phyloP scores from a whole-genome alignment of 1,140 invertebrate species.

The Gerris buenoi region DNA sequence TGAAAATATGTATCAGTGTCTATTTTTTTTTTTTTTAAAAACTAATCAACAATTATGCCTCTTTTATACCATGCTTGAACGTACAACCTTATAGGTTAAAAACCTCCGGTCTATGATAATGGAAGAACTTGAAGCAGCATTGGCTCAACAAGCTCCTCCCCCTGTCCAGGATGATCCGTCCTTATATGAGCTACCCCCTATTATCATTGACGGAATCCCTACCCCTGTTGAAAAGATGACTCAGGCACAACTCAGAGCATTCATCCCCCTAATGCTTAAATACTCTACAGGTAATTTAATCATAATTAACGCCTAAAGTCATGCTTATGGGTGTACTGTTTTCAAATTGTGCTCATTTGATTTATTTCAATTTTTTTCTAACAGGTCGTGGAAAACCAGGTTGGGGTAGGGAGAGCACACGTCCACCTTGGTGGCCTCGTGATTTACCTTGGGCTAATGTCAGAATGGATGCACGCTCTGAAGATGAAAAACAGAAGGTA shows the following conservation, averaged over 20 bases:
- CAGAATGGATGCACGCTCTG: conserved; percentile 85
- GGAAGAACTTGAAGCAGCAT: conserved; percentile 81
- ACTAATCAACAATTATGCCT: too few relatives aligned
- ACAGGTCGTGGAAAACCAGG: conserved; percentile 90
- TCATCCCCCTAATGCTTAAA: conserved; percentile 95
- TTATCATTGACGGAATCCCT: conserved; percentile 93
- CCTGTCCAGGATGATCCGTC: conserved; percentile 80
- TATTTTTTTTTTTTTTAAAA: too few relatives aligned
- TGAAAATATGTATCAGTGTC: too few relatives aligned
- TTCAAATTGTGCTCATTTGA: too few relatives aligned
- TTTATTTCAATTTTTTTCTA: too few relatives aligned
- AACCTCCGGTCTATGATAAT: conserved; percentile 80
- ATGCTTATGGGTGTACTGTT: too few relatives aligned
- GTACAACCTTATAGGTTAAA: conserved; percentile 50
- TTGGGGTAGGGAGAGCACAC: conserved; percentile 88
- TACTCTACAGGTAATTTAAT: conserved; percentile 85
- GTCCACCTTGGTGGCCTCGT: conserved; percentile 94
- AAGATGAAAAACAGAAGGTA: conserved; percentile 95
- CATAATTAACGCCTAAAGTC: too few relatives aligned
- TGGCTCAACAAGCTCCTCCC: conserved; percentile 86
- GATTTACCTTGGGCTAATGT: conserved; percentile 96
- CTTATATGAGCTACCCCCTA: conserved; percentile 82
- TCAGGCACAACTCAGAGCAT: conserved; percentile 86
- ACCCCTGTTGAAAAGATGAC: conserved; percentile 99
- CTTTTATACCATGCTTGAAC: too few relatives aligned